A percentile compares a stretch with the other conserved stretches of the same genome.
These are phyloP conservation scores for Adelognathus sp. DNA, from an alignment of 2,888 invertebrate species.

Conservation along the genomic window DNA sequence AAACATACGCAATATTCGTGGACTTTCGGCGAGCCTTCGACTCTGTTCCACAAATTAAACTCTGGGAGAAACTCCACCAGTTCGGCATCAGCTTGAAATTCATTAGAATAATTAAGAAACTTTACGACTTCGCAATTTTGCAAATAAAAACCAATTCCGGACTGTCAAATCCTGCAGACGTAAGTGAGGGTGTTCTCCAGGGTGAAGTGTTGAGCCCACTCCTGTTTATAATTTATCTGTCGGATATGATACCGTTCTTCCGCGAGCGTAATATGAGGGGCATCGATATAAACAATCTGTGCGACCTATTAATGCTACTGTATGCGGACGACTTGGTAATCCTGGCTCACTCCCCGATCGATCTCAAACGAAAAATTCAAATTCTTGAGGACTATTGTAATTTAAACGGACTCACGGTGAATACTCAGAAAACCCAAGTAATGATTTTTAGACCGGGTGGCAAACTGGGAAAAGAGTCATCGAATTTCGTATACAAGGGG, in stretches of 20 bases:
- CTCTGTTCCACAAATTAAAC: slow-evolving; percentile 14
- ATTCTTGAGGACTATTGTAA: slow-evolving; percentile 17
- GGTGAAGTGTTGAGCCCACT: background rate
- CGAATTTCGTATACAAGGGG: background rate
- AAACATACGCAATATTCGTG: background rate
- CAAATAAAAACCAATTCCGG: background rate
- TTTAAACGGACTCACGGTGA: slow-evolving; percentile 6
- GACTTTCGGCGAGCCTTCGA: slow-evolving; percentile 9
- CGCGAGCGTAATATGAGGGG: background rate
- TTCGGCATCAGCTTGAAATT: slow-evolving; percentile 12
- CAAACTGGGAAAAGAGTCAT: background rate
- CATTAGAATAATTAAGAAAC: background rate
- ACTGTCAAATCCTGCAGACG: background rate
- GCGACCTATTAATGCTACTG: background rate
- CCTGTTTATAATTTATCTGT: background rate
- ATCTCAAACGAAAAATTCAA: background rate
- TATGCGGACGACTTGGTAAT: too few species aligned
- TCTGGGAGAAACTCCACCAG: background rate
- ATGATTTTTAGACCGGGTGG: slow-evolving; percentile 13
- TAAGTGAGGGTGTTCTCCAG: background rate
- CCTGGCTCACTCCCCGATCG: background rate
- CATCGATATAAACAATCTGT: background rate
- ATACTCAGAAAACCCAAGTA: too few species aligned
- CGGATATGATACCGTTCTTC: background rate
- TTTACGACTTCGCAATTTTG: background rate